Conservation (phyloP, 2,888 invertebrate species). For the Hemicrepidius hirtus region DNA sequence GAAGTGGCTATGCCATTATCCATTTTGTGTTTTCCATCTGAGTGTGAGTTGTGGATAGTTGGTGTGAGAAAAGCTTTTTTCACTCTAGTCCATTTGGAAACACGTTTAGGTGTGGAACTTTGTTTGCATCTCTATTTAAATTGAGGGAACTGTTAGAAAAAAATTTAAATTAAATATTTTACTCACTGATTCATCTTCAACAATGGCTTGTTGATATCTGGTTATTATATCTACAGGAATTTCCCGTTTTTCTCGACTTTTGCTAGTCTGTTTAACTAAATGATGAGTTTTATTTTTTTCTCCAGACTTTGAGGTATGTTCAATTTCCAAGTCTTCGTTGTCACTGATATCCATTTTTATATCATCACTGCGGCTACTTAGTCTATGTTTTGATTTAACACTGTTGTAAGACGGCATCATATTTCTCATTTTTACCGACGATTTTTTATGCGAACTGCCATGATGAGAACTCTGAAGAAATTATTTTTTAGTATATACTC, state of each 20-base stretch:
- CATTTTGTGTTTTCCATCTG: neutral
- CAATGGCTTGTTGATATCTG: slow-evolving; percentile 65
- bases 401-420: slow-evolving; percentile 84
- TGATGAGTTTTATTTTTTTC: slow-evolving; percentile 2
- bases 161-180: neutral
- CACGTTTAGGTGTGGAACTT: slow-evolving; percentile 71
- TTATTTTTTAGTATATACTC: neutral
- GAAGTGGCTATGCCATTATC: neutral
- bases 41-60: neutral
- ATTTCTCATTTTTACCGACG: slow-evolving; percentile 86
- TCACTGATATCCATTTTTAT: slow-evolving; percentile 67
- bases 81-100: slow-evolving; percentile 84
- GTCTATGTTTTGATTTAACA: slow-evolving; percentile 75
- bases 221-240: slow-evolving; percentile 66
- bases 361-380: slow-evolving; percentile 68
- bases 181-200: slow-evolving; percentile 59
- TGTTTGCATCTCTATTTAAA: slow-evolving; percentile 55
- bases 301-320: slow-evolving; percentile 53
- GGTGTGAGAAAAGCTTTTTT: slow-evolving; percentile 81
- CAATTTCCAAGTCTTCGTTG: slow-evolving; percentile 66
- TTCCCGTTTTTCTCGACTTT: slow-evolving; percentile 43
- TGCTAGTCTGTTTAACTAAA: slow-evolving; percentile 27
- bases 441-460: slow-evolving; percentile 71
- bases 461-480: neutral
- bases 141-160: slow-evolving; percentile 4